phyloP scores from a whole-genome alignment of 2,113 vertebrate genomes.

The Heloderma charlesbogerti region DNA sequence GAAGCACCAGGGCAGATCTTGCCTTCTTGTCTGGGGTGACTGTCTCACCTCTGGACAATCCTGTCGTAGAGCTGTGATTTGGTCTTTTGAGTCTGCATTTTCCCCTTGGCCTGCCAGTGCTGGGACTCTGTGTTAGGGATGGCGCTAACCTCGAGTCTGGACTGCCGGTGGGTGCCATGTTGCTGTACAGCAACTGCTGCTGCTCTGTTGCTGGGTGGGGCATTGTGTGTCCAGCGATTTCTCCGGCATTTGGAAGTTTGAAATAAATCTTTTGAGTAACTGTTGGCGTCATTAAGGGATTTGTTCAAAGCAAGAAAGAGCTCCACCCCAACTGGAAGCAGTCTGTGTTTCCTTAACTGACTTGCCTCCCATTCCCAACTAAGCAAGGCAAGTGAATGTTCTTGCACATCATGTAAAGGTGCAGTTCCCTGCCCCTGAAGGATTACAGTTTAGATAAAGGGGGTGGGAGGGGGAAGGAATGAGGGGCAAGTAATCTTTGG shows the following conservation, averaged over 20 bases:
- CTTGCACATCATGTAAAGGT: not conserved
- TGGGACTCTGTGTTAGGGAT: not conserved
- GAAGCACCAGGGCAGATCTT: not conserved
- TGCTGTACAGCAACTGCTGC: fast-evolving
- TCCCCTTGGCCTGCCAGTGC: not conserved
- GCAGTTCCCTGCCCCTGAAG: not conserved
- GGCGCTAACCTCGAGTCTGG: not conserved
- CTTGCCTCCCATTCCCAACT: not conserved
- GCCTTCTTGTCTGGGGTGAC: too few relatives aligned
- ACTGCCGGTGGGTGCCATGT: too few relatives aligned
- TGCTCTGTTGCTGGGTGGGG: not conserved
- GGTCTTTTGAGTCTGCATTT: too few relatives aligned
- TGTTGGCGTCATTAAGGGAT: not conserved
- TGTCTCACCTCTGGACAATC: too few relatives aligned
- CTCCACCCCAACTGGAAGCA: fast-evolving
- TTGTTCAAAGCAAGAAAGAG: not conserved
- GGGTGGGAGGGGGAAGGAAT: too few relatives aligned
- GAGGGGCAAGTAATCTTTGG: not conserved
- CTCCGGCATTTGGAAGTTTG: not conserved
- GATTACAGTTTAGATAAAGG: not conserved
- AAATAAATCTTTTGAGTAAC: conserved; percentile 5
- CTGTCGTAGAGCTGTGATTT: not conserved
- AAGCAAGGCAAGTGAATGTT: not conserved
- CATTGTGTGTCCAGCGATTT: not conserved
- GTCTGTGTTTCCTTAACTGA: not conserved